Conservation (phyloP, 2,888 invertebrate genomes). For the Proisotoma minuta region DNA sequence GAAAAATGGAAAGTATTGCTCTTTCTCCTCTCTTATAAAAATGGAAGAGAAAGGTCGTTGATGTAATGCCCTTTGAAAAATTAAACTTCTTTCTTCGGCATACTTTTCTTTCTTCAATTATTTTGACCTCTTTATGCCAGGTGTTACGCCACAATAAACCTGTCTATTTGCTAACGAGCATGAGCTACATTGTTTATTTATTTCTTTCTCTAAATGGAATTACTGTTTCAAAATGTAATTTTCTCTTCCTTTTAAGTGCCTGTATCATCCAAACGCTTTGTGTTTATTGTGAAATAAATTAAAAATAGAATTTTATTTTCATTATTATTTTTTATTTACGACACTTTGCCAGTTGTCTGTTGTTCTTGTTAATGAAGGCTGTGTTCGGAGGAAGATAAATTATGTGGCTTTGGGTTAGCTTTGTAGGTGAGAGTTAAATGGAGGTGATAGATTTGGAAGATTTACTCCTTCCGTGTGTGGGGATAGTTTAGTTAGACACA, state of each 20-base stretch:
- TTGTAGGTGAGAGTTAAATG: slow-evolving; percentile 10
- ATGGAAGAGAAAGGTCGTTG: background rate
- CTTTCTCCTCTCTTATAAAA: background rate
- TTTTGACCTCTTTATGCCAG: background rate
- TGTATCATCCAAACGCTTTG: too few relatives aligned
- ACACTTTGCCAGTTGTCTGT: too few relatives aligned
- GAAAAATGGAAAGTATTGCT: background rate
- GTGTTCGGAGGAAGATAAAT: slow-evolving; percentile 2
- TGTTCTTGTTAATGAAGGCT: background rate
- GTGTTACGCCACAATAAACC: too few relatives aligned
- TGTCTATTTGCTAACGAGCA: too few relatives aligned
- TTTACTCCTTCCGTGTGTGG: background rate
- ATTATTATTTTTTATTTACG: slow-evolving; percentile 12
- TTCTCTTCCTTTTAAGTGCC: too few relatives aligned
- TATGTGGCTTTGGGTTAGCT: slow-evolving; percentile 6
- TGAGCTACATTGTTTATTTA: too few relatives aligned
- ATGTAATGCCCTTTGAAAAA: background rate
- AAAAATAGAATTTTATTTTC: too few relatives aligned
- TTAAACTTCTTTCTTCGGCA: background rate
- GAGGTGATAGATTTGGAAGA: slow-evolving; percentile 8
- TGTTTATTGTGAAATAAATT: too few relatives aligned
- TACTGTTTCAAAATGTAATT: too few relatives aligned
- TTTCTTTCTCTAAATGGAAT: too few relatives aligned
- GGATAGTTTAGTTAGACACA: background rate
- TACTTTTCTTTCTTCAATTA: background rate